Evolutionary conservation across 2,888 invertebrate genomes (phyloP).

Genomic region (Merodon equestris): DNA sequence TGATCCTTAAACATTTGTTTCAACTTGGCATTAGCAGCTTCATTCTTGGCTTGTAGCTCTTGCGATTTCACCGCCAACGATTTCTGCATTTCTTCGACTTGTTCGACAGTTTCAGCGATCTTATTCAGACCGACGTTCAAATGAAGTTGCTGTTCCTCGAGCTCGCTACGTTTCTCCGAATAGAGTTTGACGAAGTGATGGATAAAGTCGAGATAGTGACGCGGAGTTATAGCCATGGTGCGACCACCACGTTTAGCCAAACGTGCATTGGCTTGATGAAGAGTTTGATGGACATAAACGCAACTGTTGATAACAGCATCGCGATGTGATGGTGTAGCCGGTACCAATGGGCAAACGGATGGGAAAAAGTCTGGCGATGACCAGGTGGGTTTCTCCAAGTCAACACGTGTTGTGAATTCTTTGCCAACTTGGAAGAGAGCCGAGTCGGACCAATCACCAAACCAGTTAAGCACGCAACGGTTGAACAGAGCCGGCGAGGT

Average conservation of each 20-base stretch:
- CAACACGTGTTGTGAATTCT: conserved; percentile 97
- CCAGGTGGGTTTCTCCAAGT: conserved; percentile 93
- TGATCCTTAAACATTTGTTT: conserved; percentile 99
- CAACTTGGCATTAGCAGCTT: conserved; percentile 99
- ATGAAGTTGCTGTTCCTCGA: conserved; percentile 99
- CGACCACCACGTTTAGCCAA: conserved; percentile 94
- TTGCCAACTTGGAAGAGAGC: conserved; percentile 96
- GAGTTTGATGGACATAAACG: conserved; percentile 98
- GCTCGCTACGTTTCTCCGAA: conserved; percentile 97
- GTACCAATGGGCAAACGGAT: conserved; percentile 88
- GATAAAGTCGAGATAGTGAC: conserved; percentile 99
- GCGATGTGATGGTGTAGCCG: conserved; percentile 89
- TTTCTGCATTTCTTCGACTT: conserved; percentile 99
- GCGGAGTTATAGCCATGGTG: conserved; percentile 98
- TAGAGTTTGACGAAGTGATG: conserved; percentile 99
- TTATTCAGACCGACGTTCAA: conserved; percentile 99
- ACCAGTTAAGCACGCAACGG: conserved; percentile 99
- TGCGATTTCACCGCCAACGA: conserved; percentile 97
- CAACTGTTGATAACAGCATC: conserved; percentile 99
- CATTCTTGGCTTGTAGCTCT: conserved; percentile 97
- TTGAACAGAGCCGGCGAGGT: conserved; percentile 99
- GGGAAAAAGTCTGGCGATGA: conserved; percentile 94
- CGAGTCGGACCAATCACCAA: conserved; percentile 99
- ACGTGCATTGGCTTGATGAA: conserved; percentile 95
- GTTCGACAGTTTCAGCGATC: conserved; percentile 99